Conservation (phyloP, 2,113 vertebrate species). For the Festucalex cinctus region DNA sequence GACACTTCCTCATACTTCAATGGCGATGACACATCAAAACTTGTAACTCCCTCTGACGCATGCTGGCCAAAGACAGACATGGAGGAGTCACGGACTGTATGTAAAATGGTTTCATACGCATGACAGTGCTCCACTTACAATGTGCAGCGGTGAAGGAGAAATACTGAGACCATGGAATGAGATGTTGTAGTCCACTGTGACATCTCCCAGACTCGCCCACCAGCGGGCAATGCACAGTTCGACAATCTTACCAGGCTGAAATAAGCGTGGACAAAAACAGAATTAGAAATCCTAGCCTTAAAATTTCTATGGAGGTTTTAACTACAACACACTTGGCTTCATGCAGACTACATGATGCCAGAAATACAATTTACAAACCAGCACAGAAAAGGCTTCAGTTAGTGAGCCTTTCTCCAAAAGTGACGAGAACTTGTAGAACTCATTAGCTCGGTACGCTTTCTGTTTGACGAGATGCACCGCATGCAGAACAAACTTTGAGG, state of each 20-base stretch:
- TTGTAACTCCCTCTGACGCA: conserved; percentile 90
- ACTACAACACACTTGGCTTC: not conserved
- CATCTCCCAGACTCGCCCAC: conserved; percentile 97
- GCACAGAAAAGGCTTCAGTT: conserved; percentile 90
- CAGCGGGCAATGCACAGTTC: conserved; percentile 96
- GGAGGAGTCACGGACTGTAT: not conserved
- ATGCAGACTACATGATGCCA: not conserved
- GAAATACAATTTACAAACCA: conserved; percentile 68
- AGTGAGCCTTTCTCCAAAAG: conserved; percentile 90
- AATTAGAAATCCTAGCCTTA: not conserved
- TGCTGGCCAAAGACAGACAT: conserved; percentile 70
- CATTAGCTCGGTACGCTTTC: conserved; percentile 90
- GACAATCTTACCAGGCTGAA: conserved; percentile 84
- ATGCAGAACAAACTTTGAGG: conserved; percentile 96
- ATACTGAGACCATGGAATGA: conserved; percentile 89
- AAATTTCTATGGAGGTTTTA: not conserved
- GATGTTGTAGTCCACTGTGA: conserved; percentile 88
- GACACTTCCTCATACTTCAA: conserved; percentile 92
- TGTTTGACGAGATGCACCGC: conserved; percentile 94
- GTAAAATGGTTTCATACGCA: not conserved
- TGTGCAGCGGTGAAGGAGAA: conserved; percentile 85
- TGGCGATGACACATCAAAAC: conserved; percentile 88
- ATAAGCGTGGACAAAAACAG: conserved; percentile 1
- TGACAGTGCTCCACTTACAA: conserved; percentile 75
- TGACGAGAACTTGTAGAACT: conserved; percentile 96